Conservation (phyloP, 2,888 invertebrate species). For the Camptogramma bilineatum region DNA sequence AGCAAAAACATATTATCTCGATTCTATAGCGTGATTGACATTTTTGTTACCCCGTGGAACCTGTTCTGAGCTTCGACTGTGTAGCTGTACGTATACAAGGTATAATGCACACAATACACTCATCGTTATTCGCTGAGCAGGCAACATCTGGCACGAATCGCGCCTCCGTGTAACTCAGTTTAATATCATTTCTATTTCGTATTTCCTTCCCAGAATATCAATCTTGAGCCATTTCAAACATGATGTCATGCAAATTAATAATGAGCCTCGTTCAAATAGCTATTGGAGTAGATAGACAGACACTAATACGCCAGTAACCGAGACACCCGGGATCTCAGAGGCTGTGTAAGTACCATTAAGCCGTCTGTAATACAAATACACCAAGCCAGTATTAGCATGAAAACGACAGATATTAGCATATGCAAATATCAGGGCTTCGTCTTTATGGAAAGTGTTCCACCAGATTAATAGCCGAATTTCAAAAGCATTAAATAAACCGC, state of each 20-base stretch:
- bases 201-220: conserved; percentile 33
- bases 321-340: conserved; percentile 63
- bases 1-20: conserved; percentile 52
- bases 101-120: conserved; percentile 31
- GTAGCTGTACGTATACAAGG: conserved; percentile 22
- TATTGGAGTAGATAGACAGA: conserved; percentile 64
- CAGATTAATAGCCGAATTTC: conserved; percentile 60
- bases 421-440: conserved; percentile 77
- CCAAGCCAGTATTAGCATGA: conserved; percentile 79
- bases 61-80: conserved; percentile 51
- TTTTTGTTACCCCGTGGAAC: conserved; percentile 54
- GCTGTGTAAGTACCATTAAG: conserved; percentile 77
- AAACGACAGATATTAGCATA: conserved; percentile 81
- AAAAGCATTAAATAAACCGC: conserved; percentile 56
- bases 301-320: conserved; percentile 46
- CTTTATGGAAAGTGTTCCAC: conserved; percentile 73
- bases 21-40: conserved; percentile 62
- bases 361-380: conserved; percentile 82
- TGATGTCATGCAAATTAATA: conserved; percentile 53
- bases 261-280: conserved; percentile 49
- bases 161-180: conserved; percentile 21
- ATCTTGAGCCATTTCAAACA: conserved; percentile 32
- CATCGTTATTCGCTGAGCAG: conserved; percentile 30
- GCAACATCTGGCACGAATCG: conserved; percentile 38
- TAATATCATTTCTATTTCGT: conserved; percentile 29